Conservation (phyloP, 2,888 invertebrate species). For the Hirtodrosophila trivittata region DNA sequence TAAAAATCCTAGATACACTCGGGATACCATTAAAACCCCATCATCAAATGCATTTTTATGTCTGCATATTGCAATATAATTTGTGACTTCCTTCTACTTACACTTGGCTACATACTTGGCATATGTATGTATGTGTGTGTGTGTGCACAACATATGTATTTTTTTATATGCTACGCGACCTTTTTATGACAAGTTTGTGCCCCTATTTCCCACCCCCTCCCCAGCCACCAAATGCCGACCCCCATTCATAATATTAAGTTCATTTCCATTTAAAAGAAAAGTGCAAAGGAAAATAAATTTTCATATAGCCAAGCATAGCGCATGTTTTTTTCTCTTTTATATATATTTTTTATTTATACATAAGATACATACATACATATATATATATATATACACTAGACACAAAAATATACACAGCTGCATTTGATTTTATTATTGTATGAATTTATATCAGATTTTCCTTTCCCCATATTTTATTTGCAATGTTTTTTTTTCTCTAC, state of each 20-base stretch:
- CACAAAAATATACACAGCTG: constrained; percentile 16
- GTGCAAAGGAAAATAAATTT: constrained; percentile 17
- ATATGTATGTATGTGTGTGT: constrained; percentile 5
- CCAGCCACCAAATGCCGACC: background rate
- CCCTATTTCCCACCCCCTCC: constrained; percentile 5
- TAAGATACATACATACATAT: constrained; percentile 59
- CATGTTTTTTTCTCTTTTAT: no score
- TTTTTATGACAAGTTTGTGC: constrained; percentile 48
- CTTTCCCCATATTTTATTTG: constrained; percentile 5
- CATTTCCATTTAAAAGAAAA: constrained; percentile 39
- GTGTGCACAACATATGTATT: constrained; percentile 43
- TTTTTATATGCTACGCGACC: constrained; percentile 46
- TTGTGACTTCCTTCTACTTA: constrained; percentile 54
- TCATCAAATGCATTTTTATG: constrained; percentile 56
- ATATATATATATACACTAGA: constrained; percentile 5
- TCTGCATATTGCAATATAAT: constrained; percentile 52
- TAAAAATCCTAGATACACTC: constrained; percentile 18
- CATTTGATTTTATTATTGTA: constrained; percentile 51
- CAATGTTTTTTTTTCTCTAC: background rate
- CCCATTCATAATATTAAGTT: constrained; percentile 44
- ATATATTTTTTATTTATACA: constrained; percentile 64
- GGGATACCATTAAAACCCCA: no score
- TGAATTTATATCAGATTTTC: constrained; percentile 50
- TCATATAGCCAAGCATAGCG: constrained; percentile 35
- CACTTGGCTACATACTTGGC: constrained; percentile 2